Conservation (phyloP, 2,888 invertebrate species). For the Napeogenes inachia region DNA sequence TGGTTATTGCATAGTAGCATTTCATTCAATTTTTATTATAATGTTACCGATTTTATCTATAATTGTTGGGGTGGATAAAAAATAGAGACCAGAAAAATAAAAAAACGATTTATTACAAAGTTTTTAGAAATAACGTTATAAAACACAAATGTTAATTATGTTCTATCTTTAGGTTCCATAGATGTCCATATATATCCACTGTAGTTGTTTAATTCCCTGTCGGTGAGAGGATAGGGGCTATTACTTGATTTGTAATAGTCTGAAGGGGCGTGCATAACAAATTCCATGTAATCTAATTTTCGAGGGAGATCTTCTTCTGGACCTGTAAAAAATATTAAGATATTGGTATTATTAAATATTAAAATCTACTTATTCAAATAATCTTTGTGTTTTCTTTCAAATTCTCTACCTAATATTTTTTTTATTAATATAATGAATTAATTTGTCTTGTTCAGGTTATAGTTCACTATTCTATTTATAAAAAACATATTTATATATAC, state of each 20-base stretch:
- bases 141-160: conserved; percentile 34
- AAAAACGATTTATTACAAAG: not conserved
- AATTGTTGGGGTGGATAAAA: no score
- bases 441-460: no score
- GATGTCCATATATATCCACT: conserved; percentile 82
- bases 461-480: not conserved
- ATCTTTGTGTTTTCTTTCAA: not conserved
- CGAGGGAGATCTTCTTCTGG: conserved; percentile 94
- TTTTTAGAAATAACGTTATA: conserved; percentile 17
- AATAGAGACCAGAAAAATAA: no score
- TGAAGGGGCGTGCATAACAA: conserved; percentile 95
- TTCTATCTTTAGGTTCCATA: conserved; percentile 68
- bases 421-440: no score
- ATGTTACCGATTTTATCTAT: no score
- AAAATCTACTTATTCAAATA: not conserved
- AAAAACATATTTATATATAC: conserved; percentile 53
- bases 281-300: conserved; percentile 91
- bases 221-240: conserved; percentile 84
- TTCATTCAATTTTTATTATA: no score
- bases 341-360: not conserved
- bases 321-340: conserved; percentile 64
- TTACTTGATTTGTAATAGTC: conserved; percentile 89
- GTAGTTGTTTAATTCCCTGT: conserved; percentile 64
- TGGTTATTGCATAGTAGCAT: no score
- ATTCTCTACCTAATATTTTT: no score